Conservation (phyloP, 2,888 invertebrate species). For the Altica lythri region DNA sequence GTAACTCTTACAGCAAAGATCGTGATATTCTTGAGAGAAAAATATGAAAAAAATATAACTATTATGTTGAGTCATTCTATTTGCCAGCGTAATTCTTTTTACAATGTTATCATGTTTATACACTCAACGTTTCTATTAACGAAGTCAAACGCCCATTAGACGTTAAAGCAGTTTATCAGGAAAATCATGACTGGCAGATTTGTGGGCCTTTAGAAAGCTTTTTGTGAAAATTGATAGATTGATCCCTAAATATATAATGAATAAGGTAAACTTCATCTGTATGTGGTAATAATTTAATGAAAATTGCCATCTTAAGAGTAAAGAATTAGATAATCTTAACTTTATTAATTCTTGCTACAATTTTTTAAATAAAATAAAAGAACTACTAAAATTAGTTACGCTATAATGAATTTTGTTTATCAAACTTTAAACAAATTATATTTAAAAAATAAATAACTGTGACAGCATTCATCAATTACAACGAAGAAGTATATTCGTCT, state of each 20-base stretch:
- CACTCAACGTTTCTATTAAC: constrained; percentile 31
- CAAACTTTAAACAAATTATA: no score
- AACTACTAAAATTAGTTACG: no score
- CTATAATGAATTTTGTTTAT: no score
- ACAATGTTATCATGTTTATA: constrained; percentile 32
- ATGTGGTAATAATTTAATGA: no score
- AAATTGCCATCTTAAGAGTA: no score
- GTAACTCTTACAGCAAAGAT: no score
- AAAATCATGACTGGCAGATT: constrained; percentile 31
- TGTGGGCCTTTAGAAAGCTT: constrained; percentile 19
- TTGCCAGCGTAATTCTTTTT: constrained; percentile 29
- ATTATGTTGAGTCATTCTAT: constrained; percentile 29
- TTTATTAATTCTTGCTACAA: no score
- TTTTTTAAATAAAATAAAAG: no score
- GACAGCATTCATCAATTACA: neutral
- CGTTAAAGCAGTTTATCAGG: constrained; percentile 27
- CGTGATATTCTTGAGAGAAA: no score
- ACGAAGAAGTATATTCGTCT: no score
- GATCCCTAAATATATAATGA: constrained; percentile 20
- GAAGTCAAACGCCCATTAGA: constrained; percentile 28
- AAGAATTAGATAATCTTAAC: no score
- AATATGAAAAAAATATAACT: constrained; percentile 14
- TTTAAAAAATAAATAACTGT: neutral
- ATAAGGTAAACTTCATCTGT: constrained; percentile 23
- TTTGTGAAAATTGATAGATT: constrained; percentile 31